These are phyloP conservation scores for Helogale parvula DNA, from an alignment of 2,113 vertebrate genomes.

Conservation along the genomic window DNA sequence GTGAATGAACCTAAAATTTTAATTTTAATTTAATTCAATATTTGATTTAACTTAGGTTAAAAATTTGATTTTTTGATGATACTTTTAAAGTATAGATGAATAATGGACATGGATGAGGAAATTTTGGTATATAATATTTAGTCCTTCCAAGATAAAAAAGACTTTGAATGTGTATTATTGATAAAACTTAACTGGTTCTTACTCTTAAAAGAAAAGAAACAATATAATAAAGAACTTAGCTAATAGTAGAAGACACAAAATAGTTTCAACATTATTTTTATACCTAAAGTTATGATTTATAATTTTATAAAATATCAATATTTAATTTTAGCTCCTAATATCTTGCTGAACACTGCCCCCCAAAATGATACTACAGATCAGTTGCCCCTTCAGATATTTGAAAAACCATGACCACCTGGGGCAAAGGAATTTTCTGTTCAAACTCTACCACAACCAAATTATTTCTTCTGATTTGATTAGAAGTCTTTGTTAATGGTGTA, in stretches of 20 bases:
- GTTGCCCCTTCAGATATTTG: background rate
- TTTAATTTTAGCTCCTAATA: background rate
- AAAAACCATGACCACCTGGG: background rate
- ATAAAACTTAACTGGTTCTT: background rate
- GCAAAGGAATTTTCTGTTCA: background rate
- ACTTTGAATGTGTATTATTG: background rate
- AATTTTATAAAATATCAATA: background rate
- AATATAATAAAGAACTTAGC: background rate
- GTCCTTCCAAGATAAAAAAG: background rate
- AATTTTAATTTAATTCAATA: background rate
- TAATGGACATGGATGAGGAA: background rate
- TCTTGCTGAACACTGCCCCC: background rate
- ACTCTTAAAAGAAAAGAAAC: background rate
- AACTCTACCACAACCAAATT: background rate
- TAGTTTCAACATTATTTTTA: background rate
- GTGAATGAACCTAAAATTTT: background rate
- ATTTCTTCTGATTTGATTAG: background rate
- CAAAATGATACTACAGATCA: background rate
- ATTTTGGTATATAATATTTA: background rate
- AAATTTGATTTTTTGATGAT: background rate
- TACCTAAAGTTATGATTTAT: background rate
- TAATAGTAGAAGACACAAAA: background rate
- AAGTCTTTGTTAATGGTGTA: background rate
- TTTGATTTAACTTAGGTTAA: background rate
- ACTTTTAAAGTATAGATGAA: background rate